phyloP scores from a whole-genome alignment of 2,113 vertebrate species.

The Poeciliopsis occidentalis region DNA sequence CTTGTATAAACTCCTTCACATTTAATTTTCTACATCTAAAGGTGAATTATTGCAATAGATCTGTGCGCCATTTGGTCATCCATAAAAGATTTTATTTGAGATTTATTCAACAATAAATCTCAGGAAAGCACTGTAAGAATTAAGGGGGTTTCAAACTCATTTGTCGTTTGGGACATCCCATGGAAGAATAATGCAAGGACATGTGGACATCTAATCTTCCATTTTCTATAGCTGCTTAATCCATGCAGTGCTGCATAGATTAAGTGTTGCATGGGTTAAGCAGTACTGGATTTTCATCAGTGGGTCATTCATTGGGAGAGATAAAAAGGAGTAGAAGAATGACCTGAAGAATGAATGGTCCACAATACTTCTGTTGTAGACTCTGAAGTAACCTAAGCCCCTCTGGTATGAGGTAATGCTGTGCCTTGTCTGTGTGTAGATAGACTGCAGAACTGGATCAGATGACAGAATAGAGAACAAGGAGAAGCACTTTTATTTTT shows the following conservation, averaged over 20 bases:
- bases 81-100: background rate
- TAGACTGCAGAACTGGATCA: constrained; percentile 55
- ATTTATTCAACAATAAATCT: background rate
- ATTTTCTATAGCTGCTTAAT: background rate
- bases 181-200: background rate
- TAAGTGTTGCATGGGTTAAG: no score
- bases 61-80: background rate
- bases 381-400: constrained; percentile 64
- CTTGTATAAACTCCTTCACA: constrained; percentile 15
- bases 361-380: constrained; percentile 43
- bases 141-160: background rate
- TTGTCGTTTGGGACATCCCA: background rate
- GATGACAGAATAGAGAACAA: constrained; percentile 42
- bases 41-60: background rate
- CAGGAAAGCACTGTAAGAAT: background rate
- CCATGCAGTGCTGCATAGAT: no score
- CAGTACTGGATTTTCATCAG: no score
- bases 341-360: constrained; percentile 35
- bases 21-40: background rate
- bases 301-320: no score
- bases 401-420: constrained; percentile 66
- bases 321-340: background rate
- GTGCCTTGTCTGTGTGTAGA: constrained; percentile 22
- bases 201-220: background rate
- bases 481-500: constrained; percentile 62